These are phyloP conservation scores for Steinernema scapterisci DNA, from an alignment of 2,888 invertebrate species.

Conservation along the genomic window DNA sequence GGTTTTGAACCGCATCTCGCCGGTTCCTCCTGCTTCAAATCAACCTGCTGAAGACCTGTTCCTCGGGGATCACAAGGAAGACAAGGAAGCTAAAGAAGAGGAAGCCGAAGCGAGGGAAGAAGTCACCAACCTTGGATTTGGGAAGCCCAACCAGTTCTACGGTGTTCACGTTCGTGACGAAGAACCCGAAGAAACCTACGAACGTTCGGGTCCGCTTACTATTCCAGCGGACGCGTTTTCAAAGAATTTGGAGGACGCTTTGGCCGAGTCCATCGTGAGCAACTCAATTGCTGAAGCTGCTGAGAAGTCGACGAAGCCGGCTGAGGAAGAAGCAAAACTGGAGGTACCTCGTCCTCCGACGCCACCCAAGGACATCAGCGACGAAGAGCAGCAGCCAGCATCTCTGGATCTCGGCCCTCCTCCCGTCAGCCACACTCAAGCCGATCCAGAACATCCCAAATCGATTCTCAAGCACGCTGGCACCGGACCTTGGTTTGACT, in stretches of 20 bases:
- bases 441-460: not conserved
- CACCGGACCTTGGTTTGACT: not conserved
- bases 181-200: conserved; percentile 36
- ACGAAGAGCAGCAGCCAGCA: conserved; percentile 56
- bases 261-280: conserved; percentile 20
- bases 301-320: not conserved
- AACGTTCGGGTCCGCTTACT: conserved; percentile 52
- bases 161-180: conserved; percentile 12
- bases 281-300: conserved; percentile 17
- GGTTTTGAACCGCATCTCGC: conserved; percentile 7
- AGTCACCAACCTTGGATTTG: not conserved
- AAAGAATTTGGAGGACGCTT: conserved; percentile 27
- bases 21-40: not conserved
- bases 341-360: conserved; percentile 61
- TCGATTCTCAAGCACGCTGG: conserved; percentile 1
- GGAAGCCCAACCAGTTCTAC: not conserved
- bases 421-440: conserved; percentile 37
- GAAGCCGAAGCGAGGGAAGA: not conserved
- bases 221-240: conserved; percentile 48
- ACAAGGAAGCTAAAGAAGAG: not conserved
- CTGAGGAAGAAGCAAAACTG: conserved; percentile 34
- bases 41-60: not conserved
- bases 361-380: conserved; percentile 59
- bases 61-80: not conserved
- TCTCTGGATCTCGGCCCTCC: conserved; percentile 57